These are phyloP conservation scores for Gasterosteus nipponicus DNA, from an alignment of 2,113 vertebrate species.

Conservation along the genomic window DNA sequence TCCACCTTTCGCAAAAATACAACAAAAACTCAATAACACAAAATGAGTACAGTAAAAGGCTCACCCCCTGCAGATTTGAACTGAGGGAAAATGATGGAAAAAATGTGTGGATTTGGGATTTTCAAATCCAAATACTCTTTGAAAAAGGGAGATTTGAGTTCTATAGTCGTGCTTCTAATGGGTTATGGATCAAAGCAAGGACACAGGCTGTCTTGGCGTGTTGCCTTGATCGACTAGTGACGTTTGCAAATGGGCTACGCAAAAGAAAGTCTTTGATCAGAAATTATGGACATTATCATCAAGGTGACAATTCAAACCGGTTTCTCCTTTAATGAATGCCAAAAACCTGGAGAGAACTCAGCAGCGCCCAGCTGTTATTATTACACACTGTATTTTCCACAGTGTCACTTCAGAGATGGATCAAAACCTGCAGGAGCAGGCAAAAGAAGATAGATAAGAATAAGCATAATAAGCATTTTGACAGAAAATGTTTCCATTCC, in stretches of 20 bases:
- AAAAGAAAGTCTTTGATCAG: neutral
- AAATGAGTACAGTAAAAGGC: neutral
- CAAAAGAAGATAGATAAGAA: neutral
- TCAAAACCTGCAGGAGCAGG: neutral
- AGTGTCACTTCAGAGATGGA: neutral
- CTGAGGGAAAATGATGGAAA: too few relatives aligned
- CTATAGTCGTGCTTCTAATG: neutral
- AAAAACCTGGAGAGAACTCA: neutral
- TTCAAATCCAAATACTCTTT: neutral
- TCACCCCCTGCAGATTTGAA: neutral
- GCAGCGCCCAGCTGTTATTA: neutral
- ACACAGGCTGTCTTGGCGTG: neutral
- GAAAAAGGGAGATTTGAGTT: neutral
- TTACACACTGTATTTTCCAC: neutral
- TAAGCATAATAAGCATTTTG: neutral
- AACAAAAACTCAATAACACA: neutral
- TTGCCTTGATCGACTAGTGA: neutral
- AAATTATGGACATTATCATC: neutral
- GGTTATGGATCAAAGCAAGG: neutral
- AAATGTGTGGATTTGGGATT: too few relatives aligned
- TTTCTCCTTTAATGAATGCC: neutral
- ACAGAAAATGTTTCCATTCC: neutral
- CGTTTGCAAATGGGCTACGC: neutral
- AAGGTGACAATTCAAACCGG: neutral
- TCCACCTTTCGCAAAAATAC: neutral